phyloP scores from a whole-genome alignment of 2,888 invertebrate species.

The Elmis aenea region DNA sequence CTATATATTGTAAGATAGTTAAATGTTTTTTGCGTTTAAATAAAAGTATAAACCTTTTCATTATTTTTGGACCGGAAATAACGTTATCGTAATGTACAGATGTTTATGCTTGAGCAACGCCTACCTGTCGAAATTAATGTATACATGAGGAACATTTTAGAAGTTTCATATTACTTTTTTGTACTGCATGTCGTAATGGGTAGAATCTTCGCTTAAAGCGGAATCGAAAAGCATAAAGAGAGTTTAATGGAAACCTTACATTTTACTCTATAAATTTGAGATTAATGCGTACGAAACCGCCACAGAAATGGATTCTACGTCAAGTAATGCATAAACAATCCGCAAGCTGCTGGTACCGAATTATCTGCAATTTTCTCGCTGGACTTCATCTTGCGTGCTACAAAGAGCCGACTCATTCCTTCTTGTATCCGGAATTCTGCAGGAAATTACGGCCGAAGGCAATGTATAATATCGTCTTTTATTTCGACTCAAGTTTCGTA shows the following conservation, averaged over 20 bases:
- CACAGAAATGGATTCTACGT: slow-evolving; percentile 14
- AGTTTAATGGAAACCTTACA: slow-evolving; percentile 19
- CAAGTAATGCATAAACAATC: slow-evolving; percentile 21
- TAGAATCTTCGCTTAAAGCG: slow-evolving; percentile 13
- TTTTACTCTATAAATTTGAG: slow-evolving; percentile 18
- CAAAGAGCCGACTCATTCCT: slow-evolving; percentile 19
- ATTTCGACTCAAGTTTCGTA: slow-evolving; percentile 14
- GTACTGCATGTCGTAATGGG: slow-evolving; percentile 8
- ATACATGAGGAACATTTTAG: too few species aligned
- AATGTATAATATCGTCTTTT: slow-evolving; percentile 26
- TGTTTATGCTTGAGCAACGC: too few species aligned
- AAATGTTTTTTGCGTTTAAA: too few species aligned
- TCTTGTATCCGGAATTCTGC: slow-evolving; percentile 22
- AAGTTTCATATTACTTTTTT: slow-evolving; percentile 12
- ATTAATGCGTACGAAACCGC: slow-evolving; percentile 18
- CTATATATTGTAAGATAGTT: too few species aligned
- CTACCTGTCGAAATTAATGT: too few species aligned
- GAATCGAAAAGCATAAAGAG: slow-evolving; percentile 16
- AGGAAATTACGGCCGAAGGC: slow-evolving; percentile 32
- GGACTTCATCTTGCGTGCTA: slow-evolving; percentile 22
- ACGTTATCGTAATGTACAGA: too few species aligned
- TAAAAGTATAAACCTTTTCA: too few species aligned
- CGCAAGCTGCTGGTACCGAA: slow-evolving; percentile 11
- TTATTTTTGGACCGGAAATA: too few species aligned
- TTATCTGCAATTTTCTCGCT: slow-evolving; percentile 22